Percentiles rank a stretch among this genome's conserved stretches.
Evolutionary conservation across 2,113 vertebrate genomes (phyloP).

Genomic region (Cranoglanis bouderius): DNA sequence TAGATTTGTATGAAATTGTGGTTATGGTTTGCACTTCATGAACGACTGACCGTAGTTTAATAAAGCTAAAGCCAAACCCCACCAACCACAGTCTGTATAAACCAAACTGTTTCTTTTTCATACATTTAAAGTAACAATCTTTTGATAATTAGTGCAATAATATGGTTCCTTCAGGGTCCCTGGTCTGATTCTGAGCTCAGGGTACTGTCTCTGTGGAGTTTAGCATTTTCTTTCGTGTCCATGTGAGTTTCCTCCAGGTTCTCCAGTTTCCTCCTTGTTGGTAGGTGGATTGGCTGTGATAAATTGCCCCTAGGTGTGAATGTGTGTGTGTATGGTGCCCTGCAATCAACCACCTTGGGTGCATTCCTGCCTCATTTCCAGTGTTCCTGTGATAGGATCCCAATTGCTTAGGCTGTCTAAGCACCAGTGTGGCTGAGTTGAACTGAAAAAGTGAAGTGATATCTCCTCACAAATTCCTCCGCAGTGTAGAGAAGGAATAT

Average conservation of each 20-base stretch:
- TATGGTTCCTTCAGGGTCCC: background rate
- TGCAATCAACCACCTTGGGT: background rate
- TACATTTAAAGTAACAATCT: background rate
- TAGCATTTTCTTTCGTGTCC: background rate
- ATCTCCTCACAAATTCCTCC: conserved; percentile 16
- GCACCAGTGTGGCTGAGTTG: conserved; percentile 13
- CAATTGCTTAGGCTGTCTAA: no score
- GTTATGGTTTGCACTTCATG: background rate
- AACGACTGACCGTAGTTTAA: background rate
- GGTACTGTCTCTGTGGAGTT: background rate
- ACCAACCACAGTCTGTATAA: background rate
- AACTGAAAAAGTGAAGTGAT: conserved; percentile 19
- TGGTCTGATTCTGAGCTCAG: background rate
- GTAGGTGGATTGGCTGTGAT: background rate
- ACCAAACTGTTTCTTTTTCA: background rate
- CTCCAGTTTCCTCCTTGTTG: background rate
- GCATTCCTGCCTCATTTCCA: background rate
- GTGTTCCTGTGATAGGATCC: background rate
- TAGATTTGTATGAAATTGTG: background rate
- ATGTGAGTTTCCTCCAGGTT: background rate
- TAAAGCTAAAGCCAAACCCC: conserved; percentile 7
- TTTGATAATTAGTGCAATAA: background rate
- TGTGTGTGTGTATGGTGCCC: background rate
- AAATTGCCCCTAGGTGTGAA: background rate
- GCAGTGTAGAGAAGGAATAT: background rate